Evolutionary conservation across 1,140 invertebrate species (phyloP).

Genomic region (Charaxes varanes): DNA sequence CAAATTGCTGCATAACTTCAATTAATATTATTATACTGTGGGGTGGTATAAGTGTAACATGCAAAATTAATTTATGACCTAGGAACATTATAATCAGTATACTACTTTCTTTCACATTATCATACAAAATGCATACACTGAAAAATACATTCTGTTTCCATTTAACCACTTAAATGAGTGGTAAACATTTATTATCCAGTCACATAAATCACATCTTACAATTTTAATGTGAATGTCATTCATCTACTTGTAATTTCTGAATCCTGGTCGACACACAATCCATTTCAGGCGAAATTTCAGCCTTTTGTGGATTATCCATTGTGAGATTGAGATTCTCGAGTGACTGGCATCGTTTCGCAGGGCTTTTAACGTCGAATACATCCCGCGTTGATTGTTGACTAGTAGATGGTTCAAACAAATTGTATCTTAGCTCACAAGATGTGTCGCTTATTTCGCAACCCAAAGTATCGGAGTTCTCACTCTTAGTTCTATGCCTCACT

Average conservation of each 20-base stretch:
- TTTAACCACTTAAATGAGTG: slow-evolving; percentile 19
- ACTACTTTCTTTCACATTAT: slow-evolving; percentile 31
- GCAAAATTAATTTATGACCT: slow-evolving; percentile 43
- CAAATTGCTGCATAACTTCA: slow-evolving; percentile 15
- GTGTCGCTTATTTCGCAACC: slow-evolving; percentile 47
- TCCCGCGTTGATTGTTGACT: slow-evolving; percentile 35
- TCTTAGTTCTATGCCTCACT: slow-evolving; percentile 74
- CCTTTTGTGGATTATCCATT: slow-evolving; percentile 34
- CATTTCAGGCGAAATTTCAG: slow-evolving; percentile 58
- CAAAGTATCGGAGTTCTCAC: slow-evolving; percentile 75
- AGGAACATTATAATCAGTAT: slow-evolving; percentile 49
- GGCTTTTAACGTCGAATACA: slow-evolving; percentile 35
- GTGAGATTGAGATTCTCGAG: slow-evolving; percentile 60
- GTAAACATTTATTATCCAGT: slow-evolving; percentile 17
- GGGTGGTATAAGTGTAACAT: slow-evolving; percentile 25
- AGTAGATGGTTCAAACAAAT: slow-evolving; percentile 56
- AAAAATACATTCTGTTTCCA: slow-evolving; percentile 31
- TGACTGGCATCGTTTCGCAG: slow-evolving; percentile 61
- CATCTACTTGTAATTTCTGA: slow-evolving; percentile 64
- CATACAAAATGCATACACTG: slow-evolving; percentile 50
- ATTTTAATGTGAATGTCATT: slow-evolving; percentile 49
- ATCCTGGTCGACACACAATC: slow-evolving; percentile 64
- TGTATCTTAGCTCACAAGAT: slow-evolving; percentile 49
- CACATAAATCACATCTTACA: too few relatives aligned
- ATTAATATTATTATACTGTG: background rate